Conservation (phyloP, 2,797 vertebrate genomes). For the Melanotaenia pygmaea region DNA sequence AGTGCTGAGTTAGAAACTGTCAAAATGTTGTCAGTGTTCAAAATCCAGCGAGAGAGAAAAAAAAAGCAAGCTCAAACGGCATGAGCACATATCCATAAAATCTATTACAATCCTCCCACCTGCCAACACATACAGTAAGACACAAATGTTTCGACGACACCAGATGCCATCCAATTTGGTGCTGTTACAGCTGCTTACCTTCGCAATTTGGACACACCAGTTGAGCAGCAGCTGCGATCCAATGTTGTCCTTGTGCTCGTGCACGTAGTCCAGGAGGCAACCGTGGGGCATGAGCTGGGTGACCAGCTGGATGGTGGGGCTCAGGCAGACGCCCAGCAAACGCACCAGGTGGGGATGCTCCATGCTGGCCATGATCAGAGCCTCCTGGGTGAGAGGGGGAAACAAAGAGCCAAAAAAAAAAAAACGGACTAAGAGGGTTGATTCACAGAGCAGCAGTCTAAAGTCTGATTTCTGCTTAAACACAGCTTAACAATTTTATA, state of each 20-base stretch:
- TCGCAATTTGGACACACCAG: constrained; percentile 99
- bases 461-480: neutral
- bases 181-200: constrained; percentile 83
- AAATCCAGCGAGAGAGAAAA: neutral
- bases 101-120: constrained; percentile 11
- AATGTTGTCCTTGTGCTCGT: constrained; percentile 97
- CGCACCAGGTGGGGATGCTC: constrained; percentile 96
- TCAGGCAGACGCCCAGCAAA: constrained; percentile 93
- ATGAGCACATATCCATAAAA: constrained; percentile 15
- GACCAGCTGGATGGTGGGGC: constrained; percentile 96
- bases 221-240: constrained; percentile 97
- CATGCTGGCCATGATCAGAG: constrained; percentile 99
- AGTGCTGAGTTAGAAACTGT: constrained; percentile 12
- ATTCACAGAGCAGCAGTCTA: neutral
- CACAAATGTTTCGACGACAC: neutral
- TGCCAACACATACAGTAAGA: constrained; percentile 10
- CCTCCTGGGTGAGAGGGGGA: constrained; percentile 86
- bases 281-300: constrained; percentile 98
- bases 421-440: constrained; percentile 63
- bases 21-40: constrained; percentile 9
- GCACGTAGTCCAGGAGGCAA: constrained; percentile 95
- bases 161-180: neutral
- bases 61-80: neutral
- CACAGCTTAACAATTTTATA: neutral
- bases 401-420: constrained; percentile 18